Base-by-base conservation (phyloP, 53 echinoderm and acorn worm genomes). In the Temnopleurus reevesii region DNA sequence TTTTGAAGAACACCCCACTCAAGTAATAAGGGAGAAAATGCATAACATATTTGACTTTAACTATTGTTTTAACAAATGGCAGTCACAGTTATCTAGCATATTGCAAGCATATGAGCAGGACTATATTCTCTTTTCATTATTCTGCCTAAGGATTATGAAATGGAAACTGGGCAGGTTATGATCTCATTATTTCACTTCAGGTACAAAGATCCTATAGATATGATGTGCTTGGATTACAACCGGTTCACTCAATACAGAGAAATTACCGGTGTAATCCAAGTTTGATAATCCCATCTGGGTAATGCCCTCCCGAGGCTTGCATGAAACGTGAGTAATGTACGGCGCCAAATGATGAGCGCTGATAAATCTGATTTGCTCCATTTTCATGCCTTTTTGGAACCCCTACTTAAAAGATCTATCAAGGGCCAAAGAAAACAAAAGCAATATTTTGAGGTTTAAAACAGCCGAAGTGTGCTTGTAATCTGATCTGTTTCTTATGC, bases 331-430 rank as follows among this genome's bases (percentile, higher is more conserved):
- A 71, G 71, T 41, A 71, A 41, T 4, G 71, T 8, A 71, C 1
- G 41, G 41, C 71, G 71, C 71, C 41, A n/a, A 41, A 71, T 71
- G 71, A 71, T 71, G 41, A 71, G 71, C 23, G 43, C 71, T 71
- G 71, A 71, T 71, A 71, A 71, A 71, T 71, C 71, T 21, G 17
- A 41, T 71, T 71, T 71, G 36, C 71, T 71, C 71, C 71, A 71
- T 71, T 41, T 71, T 4, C 41, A n/a, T 7, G 71, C n/a, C 2
- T 71, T n/a, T 71, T 71, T 71, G 18, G 4, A 63, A 43, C 7
- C 63, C 30, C 19, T 41, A 8, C 36, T 71, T 71, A 41, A 43
- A 38, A 38, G 19, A 71, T 71, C 38, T 71, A 36, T 71, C 41
- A 8, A 17, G 41, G 71, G 71, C 1, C 71, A 71, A 71, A 41